Conservation (phyloP, 2,797 vertebrate species). For the Scolopax rusticola region DNA sequence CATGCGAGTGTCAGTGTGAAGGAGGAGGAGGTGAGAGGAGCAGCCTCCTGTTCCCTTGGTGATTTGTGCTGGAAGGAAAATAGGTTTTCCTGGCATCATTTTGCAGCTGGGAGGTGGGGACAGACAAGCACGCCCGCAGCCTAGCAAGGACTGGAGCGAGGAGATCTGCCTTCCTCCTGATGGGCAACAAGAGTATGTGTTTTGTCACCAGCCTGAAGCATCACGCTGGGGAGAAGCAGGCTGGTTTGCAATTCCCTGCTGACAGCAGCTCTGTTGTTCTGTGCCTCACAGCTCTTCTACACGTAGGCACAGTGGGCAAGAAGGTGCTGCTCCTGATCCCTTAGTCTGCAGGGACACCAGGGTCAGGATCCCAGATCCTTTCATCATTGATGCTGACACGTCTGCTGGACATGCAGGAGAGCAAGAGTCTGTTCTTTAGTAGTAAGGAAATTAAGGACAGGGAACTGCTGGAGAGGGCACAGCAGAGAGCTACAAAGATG, state of each 20-base stretch:
- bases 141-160: not conserved
- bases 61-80: not conserved
- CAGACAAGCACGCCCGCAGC: accelerated
- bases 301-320: not conserved
- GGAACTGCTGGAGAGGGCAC: too few relatives aligned
- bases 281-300: not conserved
- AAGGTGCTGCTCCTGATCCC: not conserved
- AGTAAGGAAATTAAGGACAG: not conserved
- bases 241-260: not conserved
- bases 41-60: not conserved
- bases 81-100: not conserved
- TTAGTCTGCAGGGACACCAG: not conserved
- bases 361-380: not conserved
- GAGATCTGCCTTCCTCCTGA: not conserved
- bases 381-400: not conserved
- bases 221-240: not conserved
- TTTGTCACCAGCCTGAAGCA: not conserved
- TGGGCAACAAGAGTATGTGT: not conserved
- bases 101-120: not conserved
- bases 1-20: not conserved
- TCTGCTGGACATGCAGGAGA: not conserved
- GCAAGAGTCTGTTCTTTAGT: not conserved
- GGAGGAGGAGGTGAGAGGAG: not conserved
- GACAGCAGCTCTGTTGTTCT: not conserved
- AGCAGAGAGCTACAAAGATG: too few relatives aligned